Percentiles rank a stretch among this genome's conserved stretches.
Conservation (phyloP, 2,888 invertebrate species). For the Epistrophe grossulariae region DNA sequence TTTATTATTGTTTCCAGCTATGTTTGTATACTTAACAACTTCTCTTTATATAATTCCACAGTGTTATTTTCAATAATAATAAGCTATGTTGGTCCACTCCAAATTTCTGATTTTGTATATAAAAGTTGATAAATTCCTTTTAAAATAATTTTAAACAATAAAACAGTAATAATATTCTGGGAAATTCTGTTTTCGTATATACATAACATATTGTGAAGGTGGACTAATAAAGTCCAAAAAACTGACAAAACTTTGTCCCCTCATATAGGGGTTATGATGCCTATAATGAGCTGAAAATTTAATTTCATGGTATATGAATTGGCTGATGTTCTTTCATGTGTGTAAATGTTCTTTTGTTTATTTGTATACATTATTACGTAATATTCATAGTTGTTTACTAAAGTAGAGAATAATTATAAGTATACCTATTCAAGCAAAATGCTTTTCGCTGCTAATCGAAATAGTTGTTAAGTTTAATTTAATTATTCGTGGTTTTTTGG, state of each 20-base stretch:
- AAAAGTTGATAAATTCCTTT: background rate
- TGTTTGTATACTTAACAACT: background rate
- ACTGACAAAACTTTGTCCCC: background rate
- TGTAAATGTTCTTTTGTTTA: background rate
- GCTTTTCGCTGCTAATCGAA: background rate
- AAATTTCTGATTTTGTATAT: background rate
- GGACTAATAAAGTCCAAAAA: background rate
- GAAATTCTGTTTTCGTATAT: background rate
- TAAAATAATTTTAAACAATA: background rate
- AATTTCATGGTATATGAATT: conserved; percentile 14
- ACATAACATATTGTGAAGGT: background rate
- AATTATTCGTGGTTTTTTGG: background rate
- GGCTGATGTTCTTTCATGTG: too few species aligned
- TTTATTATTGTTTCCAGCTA: too few species aligned
- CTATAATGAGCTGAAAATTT: background rate
- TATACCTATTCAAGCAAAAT: background rate
- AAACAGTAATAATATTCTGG: background rate
- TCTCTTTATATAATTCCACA: background rate
- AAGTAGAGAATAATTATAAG: too few species aligned
- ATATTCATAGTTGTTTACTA: too few species aligned
- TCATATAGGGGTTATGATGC: background rate
- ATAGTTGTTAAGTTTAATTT: background rate
- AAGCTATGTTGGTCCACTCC: background rate
- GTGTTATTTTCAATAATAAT: background rate
- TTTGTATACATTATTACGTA: too few species aligned